Conservation (phyloP, 2,888 invertebrate species). For the Chymomyza amoena region DNA sequence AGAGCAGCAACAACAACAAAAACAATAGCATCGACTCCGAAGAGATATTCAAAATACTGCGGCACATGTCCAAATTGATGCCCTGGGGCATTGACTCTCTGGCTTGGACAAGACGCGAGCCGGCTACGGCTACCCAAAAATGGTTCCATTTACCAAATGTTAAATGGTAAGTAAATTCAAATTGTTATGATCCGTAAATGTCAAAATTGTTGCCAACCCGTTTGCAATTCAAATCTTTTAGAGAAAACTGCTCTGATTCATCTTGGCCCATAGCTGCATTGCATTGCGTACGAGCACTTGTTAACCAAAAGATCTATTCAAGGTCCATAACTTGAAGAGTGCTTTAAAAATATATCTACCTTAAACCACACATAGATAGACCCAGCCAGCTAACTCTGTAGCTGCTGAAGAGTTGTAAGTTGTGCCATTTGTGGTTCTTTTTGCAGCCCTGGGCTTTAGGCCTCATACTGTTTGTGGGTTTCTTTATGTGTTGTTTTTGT, state of each 20-base stretch:
- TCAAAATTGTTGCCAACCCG: constrained; percentile 61
- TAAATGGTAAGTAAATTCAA: constrained; percentile 67
- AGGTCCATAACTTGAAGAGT: constrained; percentile 49
- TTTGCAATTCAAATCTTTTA: constrained; percentile 44
- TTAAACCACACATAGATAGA: constrained; percentile 35
- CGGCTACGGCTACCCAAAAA: constrained; percentile 52
- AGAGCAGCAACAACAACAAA: constrained; percentile 16
- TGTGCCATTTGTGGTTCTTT: constrained; percentile 14
- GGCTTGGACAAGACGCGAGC: neutral
- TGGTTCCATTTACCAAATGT: constrained; percentile 63
- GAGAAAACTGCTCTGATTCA: constrained; percentile 15
- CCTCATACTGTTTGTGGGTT: constrained; percentile 1
- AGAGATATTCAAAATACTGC: constrained; percentile 31
- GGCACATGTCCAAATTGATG: constrained; percentile 77
- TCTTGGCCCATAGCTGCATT: constrained; percentile 16
- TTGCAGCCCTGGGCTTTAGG: constrained; percentile 31
- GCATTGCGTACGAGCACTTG: constrained; percentile 1
- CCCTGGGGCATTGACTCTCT: constrained; percentile 69
- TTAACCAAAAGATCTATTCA: constrained; percentile 28
- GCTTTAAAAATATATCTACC: constrained; percentile 40
- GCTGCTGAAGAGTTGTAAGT: constrained; percentile 8
- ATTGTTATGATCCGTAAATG: constrained; percentile 79
- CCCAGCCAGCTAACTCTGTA: constrained; percentile 7
- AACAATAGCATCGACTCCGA: constrained; percentile 2
- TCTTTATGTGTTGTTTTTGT: neutral